These are phyloP conservation scores for Lepidiolamprologus cunningtoni DNA, from an alignment of 2,113 vertebrate genomes.

Conservation along the genomic window DNA sequence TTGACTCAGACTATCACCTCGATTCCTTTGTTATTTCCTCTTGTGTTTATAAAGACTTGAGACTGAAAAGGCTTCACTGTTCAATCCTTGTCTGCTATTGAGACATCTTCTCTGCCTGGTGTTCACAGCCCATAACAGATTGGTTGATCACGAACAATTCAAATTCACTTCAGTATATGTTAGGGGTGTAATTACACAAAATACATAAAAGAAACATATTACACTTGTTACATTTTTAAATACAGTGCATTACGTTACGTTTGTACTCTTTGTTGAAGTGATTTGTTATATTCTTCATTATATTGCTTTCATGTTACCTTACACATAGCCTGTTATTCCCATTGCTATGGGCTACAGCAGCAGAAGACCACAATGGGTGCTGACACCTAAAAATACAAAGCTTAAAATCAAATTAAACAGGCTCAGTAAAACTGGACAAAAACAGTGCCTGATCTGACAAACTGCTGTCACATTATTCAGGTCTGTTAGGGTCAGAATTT, in stretches of 20 bases:
- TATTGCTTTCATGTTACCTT: background rate
- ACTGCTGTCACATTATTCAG: background rate
- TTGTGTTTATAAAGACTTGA: background rate
- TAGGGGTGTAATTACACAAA: background rate
- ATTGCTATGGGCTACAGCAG: rapidly evolving
- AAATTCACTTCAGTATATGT: background rate
- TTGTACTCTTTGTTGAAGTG: background rate
- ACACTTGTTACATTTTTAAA: background rate
- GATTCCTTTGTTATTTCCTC: background rate
- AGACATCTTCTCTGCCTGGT: background rate
- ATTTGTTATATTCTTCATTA: background rate
- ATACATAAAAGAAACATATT: background rate
- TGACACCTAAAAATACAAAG: background rate
- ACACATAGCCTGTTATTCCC: background rate
- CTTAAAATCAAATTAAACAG: background rate
- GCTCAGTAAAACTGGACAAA: background rate
- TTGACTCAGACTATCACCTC: background rate
- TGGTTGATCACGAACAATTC: rapidly evolving
- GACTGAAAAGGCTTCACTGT: background rate
- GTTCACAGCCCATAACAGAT: background rate
- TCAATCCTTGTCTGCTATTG: background rate
- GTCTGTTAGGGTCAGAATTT: background rate
- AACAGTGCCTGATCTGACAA: background rate
- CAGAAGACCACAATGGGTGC: background rate
- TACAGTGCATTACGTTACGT: background rate